Evolutionary conservation across 2,888 invertebrate species (phyloP), one percentile per base, ranked within the genome.

Genomic region (Acronicta aceris): DNA sequence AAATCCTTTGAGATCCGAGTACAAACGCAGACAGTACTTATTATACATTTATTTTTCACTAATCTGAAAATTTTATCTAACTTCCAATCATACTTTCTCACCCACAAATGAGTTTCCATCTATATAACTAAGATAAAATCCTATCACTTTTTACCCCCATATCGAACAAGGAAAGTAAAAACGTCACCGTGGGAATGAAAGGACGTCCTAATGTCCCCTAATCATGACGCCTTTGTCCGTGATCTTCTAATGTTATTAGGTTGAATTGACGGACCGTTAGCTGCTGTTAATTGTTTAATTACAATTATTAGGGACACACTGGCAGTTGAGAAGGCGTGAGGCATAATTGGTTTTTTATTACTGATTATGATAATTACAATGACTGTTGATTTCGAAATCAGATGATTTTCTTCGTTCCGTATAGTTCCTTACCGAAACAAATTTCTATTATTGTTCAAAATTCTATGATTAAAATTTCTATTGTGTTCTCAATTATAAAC

Each of bases 181-280:
- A 68, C 71, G 33, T 33, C 71, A 77, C 56, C 57, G 63, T 58
- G 59, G 48, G 51, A 62, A 51, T 58, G 56, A 72, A 72, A 74
- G 58, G 46, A 51, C 48, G 51, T 58, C 59, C 57, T 67, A 70
- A 76, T 72, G 70, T 67, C n/a, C 38, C 63, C 61, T 67, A 75
- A 76, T 76, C 75, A 40, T 50, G 7, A 30, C 25, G 48, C 65
- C 65, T 76, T 78, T 76, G 76, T 75, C 25, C 67, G 46, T 58
- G 65, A 71, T 74, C 61, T 65, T 38, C 36, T 78, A 74, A 78
- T 78, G 78, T 64, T 61, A 78, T 76, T 78, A 70, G 51, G 56
- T 61, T 46, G 52, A 62, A 76, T 71, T 65, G 68, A 71, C 65
- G 71, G 75, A 36, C 55, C 62, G 62, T 77, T 71, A 63, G 71